Conservation (phyloP, 2,113 vertebrate species). For the Pantherophis guttatus region DNA sequence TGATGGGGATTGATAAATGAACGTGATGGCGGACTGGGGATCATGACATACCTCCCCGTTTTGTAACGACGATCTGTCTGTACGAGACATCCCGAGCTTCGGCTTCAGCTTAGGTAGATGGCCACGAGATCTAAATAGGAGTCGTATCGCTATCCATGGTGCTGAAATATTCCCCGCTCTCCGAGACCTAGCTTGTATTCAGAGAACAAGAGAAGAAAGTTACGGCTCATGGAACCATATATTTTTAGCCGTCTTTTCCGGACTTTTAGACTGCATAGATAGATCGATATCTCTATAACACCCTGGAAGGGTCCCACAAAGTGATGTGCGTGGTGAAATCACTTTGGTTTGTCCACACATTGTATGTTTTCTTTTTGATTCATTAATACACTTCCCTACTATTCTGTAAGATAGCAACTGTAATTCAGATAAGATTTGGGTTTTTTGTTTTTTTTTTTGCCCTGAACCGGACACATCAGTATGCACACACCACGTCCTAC, state of each 20-base stretch:
- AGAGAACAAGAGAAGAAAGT: constrained; percentile 52
- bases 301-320: not conserved
- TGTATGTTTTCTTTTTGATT: too few species aligned
- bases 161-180: constrained; percentile 42
- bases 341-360: not conserved
- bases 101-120: not conserved
- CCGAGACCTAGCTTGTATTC: constrained; percentile 25
- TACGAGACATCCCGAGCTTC: not conserved
- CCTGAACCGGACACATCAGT: not conserved
- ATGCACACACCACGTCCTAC: too few species aligned
- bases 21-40: not conserved
- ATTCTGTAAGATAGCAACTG: not conserved
- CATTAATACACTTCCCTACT: not conserved
- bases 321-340: too few species aligned
- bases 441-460: not conserved
- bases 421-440: not conserved
- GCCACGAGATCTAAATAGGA: not conserved
- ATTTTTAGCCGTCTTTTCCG: not conserved
- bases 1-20: not conserved
- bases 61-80: not conserved
- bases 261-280: not conserved
- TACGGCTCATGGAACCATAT: constrained; percentile 1
- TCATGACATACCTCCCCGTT: not conserved
- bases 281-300: not conserved
- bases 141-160: not conserved